These are phyloP conservation scores for Garrulus glandarius DNA, from an alignment of 2,797 vertebrate genomes.

Conservation along the genomic window DNA sequence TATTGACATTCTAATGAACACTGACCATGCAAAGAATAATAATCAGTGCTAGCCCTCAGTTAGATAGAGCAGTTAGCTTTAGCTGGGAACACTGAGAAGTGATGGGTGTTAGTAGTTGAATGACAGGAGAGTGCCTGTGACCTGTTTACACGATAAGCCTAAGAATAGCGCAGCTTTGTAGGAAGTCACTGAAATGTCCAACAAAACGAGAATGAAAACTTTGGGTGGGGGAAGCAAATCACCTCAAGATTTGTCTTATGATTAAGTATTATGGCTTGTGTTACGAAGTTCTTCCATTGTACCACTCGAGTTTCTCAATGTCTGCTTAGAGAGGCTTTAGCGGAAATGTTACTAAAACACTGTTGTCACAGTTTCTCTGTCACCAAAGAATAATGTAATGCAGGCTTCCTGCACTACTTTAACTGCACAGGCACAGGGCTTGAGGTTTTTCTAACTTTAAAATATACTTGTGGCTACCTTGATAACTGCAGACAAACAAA, in stretches of 20 bases:
- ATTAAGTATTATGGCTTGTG: neutral
- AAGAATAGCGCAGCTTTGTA: slow-evolving; percentile 31
- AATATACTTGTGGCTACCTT: slow-evolving; percentile 5
- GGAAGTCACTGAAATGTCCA: slow-evolving; percentile 25
- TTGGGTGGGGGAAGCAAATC: slow-evolving; percentile 21
- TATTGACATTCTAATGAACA: neutral
- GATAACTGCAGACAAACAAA: slow-evolving; percentile 7
- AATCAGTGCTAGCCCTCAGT: neutral
- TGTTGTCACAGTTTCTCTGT: slow-evolving; percentile 7
- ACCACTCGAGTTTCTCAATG: neutral
- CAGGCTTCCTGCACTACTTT: slow-evolving; percentile 59
- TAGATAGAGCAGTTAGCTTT: neutral
- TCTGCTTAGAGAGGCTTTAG: neutral
- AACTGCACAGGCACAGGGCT: neutral
- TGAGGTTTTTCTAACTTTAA: neutral
- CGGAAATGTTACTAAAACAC: slow-evolving; percentile 46
- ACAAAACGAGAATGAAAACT: slow-evolving; percentile 28
- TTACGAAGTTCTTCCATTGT: neutral
- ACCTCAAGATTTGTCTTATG: neutral
- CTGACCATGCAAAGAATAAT: neutral
- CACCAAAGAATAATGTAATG: neutral
- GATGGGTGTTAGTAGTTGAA: slow-evolving; percentile 2
- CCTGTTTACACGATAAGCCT: slow-evolving; percentile 2
- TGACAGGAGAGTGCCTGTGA: slow-evolving; percentile 9
- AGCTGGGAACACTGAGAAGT: slow-evolving; percentile 1